Evolutionary conservation across 53 echinoderm and acorn worm species (phyloP).

Genomic region (Luidia sarsii): DNA sequence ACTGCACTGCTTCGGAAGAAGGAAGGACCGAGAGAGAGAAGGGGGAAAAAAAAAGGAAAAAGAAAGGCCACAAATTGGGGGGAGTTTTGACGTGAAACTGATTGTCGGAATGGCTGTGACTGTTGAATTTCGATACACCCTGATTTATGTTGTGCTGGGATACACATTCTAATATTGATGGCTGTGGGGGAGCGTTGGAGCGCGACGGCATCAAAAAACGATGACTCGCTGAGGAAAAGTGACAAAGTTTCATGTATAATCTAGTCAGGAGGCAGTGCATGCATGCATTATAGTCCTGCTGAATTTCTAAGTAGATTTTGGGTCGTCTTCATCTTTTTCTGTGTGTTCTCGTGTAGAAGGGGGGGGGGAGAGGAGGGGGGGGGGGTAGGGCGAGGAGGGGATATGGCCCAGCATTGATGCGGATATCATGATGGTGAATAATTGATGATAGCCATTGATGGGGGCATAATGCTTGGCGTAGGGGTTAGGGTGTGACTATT

Average conservation of each 20-base stretch:
- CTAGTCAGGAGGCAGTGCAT: slow-evolving; percentile 26
- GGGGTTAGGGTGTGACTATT: slow-evolving; percentile 42
- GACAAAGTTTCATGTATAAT: slow-evolving; percentile 57
- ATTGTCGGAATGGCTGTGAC: slow-evolving; percentile 34
- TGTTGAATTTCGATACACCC: slow-evolving; percentile 42
- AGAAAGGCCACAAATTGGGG: neutral
- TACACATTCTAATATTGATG: slow-evolving; percentile 53
- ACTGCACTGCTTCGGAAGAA: neutral
- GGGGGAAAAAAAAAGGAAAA: no score
- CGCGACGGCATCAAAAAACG: slow-evolving; percentile 54
- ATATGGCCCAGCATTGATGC: slow-evolving; percentile 36
- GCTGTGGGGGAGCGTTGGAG: slow-evolving; percentile 41
- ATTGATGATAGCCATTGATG: slow-evolving; percentile 27
- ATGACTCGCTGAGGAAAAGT: slow-evolving; percentile 45
- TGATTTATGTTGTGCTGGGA: slow-evolving; percentile 44
- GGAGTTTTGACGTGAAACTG: slow-evolving; percentile 22
- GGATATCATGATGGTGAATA: slow-evolving; percentile 51
- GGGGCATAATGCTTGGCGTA: slow-evolving; percentile 47
- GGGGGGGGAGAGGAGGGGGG: no score
- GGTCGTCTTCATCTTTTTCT: no score
- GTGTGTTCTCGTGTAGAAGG: no score
- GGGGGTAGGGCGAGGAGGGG: no score
- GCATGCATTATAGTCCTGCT: slow-evolving; percentile 32
- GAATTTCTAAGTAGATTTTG: slow-evolving; percentile 37
- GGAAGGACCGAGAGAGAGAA: no score